These are phyloP conservation scores for Aphrophora alni DNA, from an alignment of 2,888 invertebrate genomes.

Conservation along the genomic window DNA sequence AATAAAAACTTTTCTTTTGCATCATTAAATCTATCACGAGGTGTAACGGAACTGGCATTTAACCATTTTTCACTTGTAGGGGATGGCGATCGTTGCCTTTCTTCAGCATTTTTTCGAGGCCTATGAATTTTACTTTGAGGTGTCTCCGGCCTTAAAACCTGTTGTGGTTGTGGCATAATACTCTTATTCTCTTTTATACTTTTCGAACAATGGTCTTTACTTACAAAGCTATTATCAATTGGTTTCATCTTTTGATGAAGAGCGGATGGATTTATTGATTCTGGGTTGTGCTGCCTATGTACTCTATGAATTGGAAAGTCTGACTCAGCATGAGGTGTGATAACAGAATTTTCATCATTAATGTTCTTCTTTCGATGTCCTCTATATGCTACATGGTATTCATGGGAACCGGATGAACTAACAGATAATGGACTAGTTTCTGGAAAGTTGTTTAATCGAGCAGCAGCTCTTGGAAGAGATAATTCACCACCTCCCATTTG, in stretches of 20 bases:
- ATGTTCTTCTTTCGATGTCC: not conserved
- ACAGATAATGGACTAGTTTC: not conserved
- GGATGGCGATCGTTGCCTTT: slow-evolving; percentile 47
- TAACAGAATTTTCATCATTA: not conserved
- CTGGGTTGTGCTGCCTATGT: not conserved
- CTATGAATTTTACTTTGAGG: not conserved
- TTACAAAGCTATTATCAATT: not conserved
- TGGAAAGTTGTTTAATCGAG: slow-evolving; percentile 49
- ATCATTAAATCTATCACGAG: slow-evolving; percentile 66
- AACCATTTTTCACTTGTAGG: slow-evolving; percentile 40
- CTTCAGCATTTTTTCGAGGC: slow-evolving; percentile 41
- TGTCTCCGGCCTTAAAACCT: not conserved
- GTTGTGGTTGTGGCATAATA: not conserved
- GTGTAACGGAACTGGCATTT: slow-evolving; percentile 40
- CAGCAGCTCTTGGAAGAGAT: slow-evolving; percentile 59
- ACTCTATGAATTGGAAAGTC: not conserved
- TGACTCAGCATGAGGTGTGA: not conserved
- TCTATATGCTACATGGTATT: not conserved
- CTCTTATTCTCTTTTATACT: not conserved
- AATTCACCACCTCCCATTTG: slow-evolving; percentile 55
- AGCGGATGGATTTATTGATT: not conserved
- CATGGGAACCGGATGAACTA: not conserved
- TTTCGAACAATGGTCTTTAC: not conserved
- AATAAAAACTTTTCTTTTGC: slow-evolving; percentile 86
- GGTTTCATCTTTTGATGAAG: not conserved